Evolutionary conservation across 1,140 invertebrate species (phyloP).

Genomic region (Caenorhabditis briggsae): DNA sequence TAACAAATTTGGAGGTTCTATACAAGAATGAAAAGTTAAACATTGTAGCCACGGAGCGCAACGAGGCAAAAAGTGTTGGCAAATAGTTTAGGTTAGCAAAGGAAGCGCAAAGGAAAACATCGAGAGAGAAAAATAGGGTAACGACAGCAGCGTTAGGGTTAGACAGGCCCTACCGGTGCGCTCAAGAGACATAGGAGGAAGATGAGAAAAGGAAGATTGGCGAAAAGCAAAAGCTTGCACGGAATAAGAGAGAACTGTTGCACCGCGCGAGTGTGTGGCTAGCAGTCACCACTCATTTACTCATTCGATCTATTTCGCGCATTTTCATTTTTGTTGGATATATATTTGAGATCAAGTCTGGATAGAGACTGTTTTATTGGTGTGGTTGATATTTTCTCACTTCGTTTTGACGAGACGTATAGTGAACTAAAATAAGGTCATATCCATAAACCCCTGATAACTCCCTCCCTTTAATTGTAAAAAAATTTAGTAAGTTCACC

Average conservation of each 20-base stretch:
- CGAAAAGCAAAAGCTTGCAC: conserved; percentile 34
- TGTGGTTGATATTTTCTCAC: no score
- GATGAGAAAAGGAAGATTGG: conserved; percentile 11
- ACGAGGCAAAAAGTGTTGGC: conserved; percentile 55
- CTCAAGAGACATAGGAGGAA: conserved; percentile 21
- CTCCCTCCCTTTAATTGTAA: no score
- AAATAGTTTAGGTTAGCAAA: conserved; percentile 44
- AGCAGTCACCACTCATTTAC: conserved; percentile 31
- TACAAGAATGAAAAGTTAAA: conserved; percentile 53
- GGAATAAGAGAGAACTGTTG: conserved; percentile 49
- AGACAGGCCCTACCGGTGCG: conserved; percentile 22
- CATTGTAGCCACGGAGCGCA: conserved; percentile 47
- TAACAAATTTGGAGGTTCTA: conserved; percentile 50
- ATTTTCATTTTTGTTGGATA: conserved; percentile 47
- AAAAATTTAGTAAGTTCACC: no score
- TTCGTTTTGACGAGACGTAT: no score
- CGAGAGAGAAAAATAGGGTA: not conserved
- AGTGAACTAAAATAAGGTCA: no score
- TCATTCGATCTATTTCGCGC: conserved; percentile 44
- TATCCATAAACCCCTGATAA: no score
- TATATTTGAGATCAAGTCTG: not conserved
- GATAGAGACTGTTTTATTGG: no score
- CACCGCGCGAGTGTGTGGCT: conserved; percentile 48
- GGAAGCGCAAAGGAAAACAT: conserved; percentile 39
- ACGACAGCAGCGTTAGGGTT: not conserved